Percentiles rank a stretch among this genome's conserved stretches.
Evolutionary conservation across 2,797 vertebrate genomes (phyloP).

Genomic region (Mormyrops boulengeri): DNA sequence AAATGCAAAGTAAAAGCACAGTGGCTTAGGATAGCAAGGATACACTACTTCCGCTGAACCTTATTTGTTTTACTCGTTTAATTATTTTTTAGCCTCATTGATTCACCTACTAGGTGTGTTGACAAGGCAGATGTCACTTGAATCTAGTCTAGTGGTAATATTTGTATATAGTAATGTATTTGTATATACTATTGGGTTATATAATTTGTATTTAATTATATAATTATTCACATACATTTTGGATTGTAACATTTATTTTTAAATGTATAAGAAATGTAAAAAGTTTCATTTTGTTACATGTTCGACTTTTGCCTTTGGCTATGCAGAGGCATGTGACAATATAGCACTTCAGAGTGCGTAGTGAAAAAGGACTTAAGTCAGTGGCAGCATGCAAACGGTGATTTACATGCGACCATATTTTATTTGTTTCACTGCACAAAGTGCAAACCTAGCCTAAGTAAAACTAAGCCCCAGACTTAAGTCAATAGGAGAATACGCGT

Average conservation of each 20-base stretch:
- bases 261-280: background rate
- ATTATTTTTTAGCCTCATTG: background rate
- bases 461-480: background rate
- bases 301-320: background rate
- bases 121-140: background rate
- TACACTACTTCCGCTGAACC: background rate
- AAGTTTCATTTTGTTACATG: background rate
- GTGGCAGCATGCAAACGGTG: background rate
- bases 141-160: background rate
- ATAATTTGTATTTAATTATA: background rate
- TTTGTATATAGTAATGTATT: background rate
- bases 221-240: background rate
- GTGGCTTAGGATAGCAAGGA: background rate
- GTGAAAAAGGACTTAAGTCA: background rate
- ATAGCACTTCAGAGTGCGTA: background rate
- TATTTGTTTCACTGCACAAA: background rate
- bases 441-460: background rate
- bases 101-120: background rate
- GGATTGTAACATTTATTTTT: background rate
- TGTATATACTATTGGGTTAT: background rate
- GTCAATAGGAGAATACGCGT: background rate
- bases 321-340: background rate
- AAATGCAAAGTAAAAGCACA: background rate
- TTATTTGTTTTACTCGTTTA: background rate
- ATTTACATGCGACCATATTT: background rate